These are phyloP conservation scores for Orchesella flavescens DNA, from an alignment of 2,888 invertebrate species.

Conservation along the genomic window DNA sequence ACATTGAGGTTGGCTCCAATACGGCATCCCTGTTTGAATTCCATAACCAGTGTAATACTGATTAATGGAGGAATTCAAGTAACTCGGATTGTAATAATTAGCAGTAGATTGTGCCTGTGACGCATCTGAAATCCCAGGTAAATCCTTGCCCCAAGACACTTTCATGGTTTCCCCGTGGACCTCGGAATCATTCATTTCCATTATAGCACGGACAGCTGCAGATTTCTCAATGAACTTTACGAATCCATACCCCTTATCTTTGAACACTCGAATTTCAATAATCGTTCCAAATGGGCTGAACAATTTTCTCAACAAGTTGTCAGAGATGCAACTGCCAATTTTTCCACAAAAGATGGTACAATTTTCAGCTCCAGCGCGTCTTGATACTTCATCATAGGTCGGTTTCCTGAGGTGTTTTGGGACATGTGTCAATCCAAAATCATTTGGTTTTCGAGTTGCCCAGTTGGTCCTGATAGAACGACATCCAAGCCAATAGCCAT, in stretches of 20 bases:
- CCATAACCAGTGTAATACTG: neutral
- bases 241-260: slow-evolving; percentile 23
- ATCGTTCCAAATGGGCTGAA: slow-evolving; percentile 22
- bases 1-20: neutral
- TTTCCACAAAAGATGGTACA: slow-evolving; percentile 33
- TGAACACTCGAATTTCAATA: slow-evolving; percentile 7
- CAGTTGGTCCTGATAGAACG: slow-evolving; percentile 38
- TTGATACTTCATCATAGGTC: neutral
- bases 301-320: neutral
- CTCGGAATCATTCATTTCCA: neutral
- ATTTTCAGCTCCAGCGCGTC: neutral
- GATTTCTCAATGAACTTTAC: neutral
- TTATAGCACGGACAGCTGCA: slow-evolving; percentile 14
- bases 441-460: slow-evolving; percentile 8
- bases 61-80: neutral
- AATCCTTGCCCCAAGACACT: slow-evolving; percentile 39
- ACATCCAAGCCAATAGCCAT: slow-evolving; percentile 37
- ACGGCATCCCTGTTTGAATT: neutral
- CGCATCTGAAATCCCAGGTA: neutral
- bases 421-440: neutral
- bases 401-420: neutral
- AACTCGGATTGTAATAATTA: neutral
- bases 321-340: neutral
- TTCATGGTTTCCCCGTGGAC: slow-evolving; percentile 5
- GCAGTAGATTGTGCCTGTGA: neutral